Evolutionary conservation across 2,113 vertebrate genomes (phyloP), one percentile per base, ranked within the genome.

Genomic region (Ornithorhynchus anatinus): DNA sequence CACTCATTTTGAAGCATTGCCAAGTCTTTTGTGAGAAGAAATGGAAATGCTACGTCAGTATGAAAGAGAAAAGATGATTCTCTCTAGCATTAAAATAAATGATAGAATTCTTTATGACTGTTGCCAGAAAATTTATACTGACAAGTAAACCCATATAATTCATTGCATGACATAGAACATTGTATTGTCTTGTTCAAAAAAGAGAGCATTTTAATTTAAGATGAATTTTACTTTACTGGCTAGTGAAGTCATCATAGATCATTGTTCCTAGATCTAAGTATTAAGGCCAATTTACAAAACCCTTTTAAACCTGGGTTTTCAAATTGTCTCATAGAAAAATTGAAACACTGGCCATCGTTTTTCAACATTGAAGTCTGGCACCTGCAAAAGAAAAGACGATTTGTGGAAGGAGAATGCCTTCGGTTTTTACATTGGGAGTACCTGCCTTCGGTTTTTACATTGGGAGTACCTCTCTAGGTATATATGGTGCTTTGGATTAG

Each of bases 51-150:
- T 67, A 57, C 0, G 0, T 85, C 74, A 79, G 44, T 72, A 58
- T 23, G 43, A 89, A 82, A 79, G 80, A 76, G 42, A 88, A 89
- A 86, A 8, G 2, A 74, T 68, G 69, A 71, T 84, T 87, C 78
- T 91, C 68, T 83, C 22, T 27, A 72, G 39, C 47, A 88, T 63
- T 72, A 82, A 82, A 83, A 84, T 82, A 62, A 91, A 78, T 69
- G 76, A 89, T 77, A 72, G 65, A 76, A 84, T 82, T 74, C 32
- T 83, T 84, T 83, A 88, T 81, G 87, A 59, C 53, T 40, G 7
- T 75, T 86, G 67, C 83, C 43, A 86, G 77, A 87, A 86, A 88
- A 90, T 80, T 77, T 89, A 87, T 73, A 75, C 62, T 74, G 81
- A 88, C 80, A 86, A 63, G 7, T 75, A 81, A 69, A 71, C 22